These are phyloP conservation scores for Galbula dea DNA, from an alignment of 2,113 vertebrate species.

Conservation along the genomic window DNA sequence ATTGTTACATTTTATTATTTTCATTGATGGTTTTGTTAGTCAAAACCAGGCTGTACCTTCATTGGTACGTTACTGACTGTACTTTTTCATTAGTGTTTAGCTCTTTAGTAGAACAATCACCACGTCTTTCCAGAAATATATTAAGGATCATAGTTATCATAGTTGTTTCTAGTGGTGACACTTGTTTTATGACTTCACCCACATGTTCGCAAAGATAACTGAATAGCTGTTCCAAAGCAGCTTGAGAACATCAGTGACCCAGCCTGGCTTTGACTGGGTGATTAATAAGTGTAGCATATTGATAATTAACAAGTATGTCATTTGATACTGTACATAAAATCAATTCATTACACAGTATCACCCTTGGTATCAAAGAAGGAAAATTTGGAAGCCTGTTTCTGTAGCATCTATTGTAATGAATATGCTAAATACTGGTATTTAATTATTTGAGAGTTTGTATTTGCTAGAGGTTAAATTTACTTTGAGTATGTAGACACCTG, in stretches of 20 bases:
- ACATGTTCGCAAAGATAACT: neutral
- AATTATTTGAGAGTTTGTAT: neutral
- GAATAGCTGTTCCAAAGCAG: neutral
- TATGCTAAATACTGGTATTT: conserved; percentile 28
- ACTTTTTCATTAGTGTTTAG: neutral
- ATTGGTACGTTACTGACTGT: neutral
- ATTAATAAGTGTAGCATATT: neutral
- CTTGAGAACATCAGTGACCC: neutral
- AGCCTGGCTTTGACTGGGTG: neutral
- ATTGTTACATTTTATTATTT: neutral
- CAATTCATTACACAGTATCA: neutral
- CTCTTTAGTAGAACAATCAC: neutral
- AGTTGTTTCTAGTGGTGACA: neutral
- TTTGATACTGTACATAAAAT: neutral
- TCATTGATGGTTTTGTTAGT: neutral
- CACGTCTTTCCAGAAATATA: neutral
- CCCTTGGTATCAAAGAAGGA: neutral
- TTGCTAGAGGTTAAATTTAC: conserved; percentile 33
- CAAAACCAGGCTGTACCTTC: neutral
- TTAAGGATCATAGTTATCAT: neutral
- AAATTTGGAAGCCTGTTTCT: conserved; percentile 49
- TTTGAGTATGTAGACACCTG: neutral
- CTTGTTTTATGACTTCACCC: neutral
- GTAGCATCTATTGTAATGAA: conserved; percentile 38
- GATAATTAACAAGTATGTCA: neutral